A percentile compares a stretch with the other conserved stretches of the same genome.
These are phyloP conservation scores for Panthera leo DNA, from an alignment of 2,113 vertebrate species.

Conservation along the genomic window DNA sequence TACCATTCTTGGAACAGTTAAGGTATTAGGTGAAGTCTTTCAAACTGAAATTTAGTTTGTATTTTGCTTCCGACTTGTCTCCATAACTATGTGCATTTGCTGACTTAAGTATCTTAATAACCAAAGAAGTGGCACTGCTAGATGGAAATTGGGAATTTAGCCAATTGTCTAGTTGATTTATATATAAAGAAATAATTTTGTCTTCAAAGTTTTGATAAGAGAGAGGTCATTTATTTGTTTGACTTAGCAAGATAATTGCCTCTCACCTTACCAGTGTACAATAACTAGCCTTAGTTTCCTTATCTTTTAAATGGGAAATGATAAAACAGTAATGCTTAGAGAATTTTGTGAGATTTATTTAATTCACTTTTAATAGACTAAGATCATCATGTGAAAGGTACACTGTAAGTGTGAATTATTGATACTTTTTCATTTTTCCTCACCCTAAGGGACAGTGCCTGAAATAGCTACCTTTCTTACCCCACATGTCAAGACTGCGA, in stretches of 20 bases:
- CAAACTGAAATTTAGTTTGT: neutral
- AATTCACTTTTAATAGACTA: slow-evolving; percentile 22
- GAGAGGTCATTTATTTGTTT: slow-evolving; percentile 22
- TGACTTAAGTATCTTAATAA: neutral
- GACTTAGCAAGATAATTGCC: slow-evolving; percentile 2
- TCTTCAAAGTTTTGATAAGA: slow-evolving; percentile 42
- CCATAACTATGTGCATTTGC: neutral
- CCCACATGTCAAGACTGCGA: slow-evolving; percentile 76
- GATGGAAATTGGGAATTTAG: neutral
- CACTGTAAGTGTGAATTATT: slow-evolving; percentile 40
- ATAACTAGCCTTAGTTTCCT: neutral
- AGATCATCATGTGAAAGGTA: slow-evolving; percentile 4
- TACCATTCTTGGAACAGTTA: neutral
- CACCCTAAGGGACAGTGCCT: slow-evolving; percentile 72
- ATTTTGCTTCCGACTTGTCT: neutral
- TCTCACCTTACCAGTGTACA: neutral
- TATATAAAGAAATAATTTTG: slow-evolving; percentile 41
- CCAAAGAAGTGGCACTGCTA: neutral
- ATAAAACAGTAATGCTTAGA: neutral
- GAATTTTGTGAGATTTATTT: slow-evolving; percentile 30
- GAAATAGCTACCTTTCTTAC: slow-evolving; percentile 77
- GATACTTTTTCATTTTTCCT: slow-evolving; percentile 74
- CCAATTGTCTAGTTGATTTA: neutral
- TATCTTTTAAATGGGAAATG: slow-evolving; percentile 22
- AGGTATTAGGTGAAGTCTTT: neutral